Evolutionary conservation across 2,888 invertebrate species (phyloP), one percentile per base, ranked within the genome.

Genomic region (Euclidia mi): DNA sequence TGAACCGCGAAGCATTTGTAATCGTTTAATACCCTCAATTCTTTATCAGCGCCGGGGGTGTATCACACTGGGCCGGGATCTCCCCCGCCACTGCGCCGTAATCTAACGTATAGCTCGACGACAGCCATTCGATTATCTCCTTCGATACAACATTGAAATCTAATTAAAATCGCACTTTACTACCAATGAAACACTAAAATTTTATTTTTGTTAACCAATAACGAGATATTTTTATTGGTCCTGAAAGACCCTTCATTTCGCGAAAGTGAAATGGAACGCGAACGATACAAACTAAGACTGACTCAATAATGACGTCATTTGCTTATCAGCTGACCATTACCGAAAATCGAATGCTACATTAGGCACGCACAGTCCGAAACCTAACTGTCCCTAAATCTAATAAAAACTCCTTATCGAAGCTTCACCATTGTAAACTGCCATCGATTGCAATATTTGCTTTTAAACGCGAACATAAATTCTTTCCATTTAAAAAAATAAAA

Each of bases 11-110:
- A 92, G 93, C 94, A 94, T 94, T 94, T 94, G 94, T 94, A 93
- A 94, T 93, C 94, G 94, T 94, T 94, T 95, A 95, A 94, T 94
- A 94, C 94, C 93, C 92, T 88, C 92, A 92, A 91, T 95, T 94
- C 94, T 94, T 94, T 95, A 95, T 95, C 94, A 93, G 90, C 78
- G 76, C 76, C 67, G 78, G 69, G 82, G 89, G 88, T 84, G 87
- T 79, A 82, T 81, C 77, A 60, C 82, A 74, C 71, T 79, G 80
- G 72, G 74, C 76, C 84, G 82, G 82, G 78, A 83, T 85, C 83
- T 77, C 86, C 88, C 87, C 85, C 83, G 71, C 31, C 28, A 31
- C 38, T 28, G 34, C 18, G 55, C 70, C 61, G 71, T 70, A 72
- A 76, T 73, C 75, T 88, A 90, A 91, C 89, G 87, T 88, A 91